Base-by-base conservation (phyloP, 2,888 invertebrate genomes). In the Anodontia alba region DNA sequence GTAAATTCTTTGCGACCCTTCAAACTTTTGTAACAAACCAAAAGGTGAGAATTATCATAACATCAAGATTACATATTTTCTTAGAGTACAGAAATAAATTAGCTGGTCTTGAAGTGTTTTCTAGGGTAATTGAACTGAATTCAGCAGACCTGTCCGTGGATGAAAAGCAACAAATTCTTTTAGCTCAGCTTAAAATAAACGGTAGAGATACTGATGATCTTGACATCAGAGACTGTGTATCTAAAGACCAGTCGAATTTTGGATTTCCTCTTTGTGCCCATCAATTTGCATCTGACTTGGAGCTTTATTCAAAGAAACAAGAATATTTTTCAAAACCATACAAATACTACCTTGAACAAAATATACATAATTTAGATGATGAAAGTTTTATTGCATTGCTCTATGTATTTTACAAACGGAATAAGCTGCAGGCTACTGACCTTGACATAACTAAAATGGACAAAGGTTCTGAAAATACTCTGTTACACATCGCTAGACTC, bases 391-490 rank as follows among this genome's bases (percentile, higher is more conserved):
- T 49, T n/a, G 49, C 51, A 15, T 23, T 71, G 15, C 26, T 71
- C 5, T 71, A 26, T 49, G 31, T 71, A 17, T 71, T 71, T 51
- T 71, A 71, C 51, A 71, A 71, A 51, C 31, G 31, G 12, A 49
- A 49, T 10, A 7, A 17, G 26, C 29, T 43, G 12, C 17, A 3
- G n/a, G 49, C n/a, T 8, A 51, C 12, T 15, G 71, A 49, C 71
- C 26, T 71, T 10, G 29, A 71, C 29, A 43, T 31, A 71, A 46
- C 15, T 5, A 54, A 54, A 54, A 29, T 43, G 10, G 36, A 46
- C 29, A 51, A 46, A 33, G 36, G 10, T 12, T 43, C 20, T 26
- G 69, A 38, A 29, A 42, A 43, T 7, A 23, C 23, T 1, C 20
- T 38, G 12, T 23, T 29, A 7, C 43, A 33, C 33, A 23, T 29